These are phyloP conservation scores for Drosophila micromelanica DNA, from an alignment of 1,140 invertebrate genomes.

Conservation along the genomic window DNA sequence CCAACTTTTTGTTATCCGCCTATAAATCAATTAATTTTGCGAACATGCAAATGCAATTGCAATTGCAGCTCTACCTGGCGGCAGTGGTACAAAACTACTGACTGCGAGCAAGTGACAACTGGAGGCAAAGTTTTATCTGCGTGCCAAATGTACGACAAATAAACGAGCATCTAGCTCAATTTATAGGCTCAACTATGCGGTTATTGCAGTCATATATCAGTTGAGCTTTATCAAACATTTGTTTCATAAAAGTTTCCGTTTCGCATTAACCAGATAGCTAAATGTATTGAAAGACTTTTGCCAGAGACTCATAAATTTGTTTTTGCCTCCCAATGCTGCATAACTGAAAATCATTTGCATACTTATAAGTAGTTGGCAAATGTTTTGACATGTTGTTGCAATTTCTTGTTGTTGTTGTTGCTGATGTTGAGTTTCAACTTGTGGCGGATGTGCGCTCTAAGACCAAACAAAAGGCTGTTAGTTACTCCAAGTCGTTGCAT, in stretches of 20 bases:
- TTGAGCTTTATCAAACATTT: conserved; percentile 32
- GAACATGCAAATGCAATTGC: conserved; percentile 60
- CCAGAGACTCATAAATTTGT: conserved; percentile 50
- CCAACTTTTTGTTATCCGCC: conserved; percentile 56
- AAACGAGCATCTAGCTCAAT: conserved; percentile 37
- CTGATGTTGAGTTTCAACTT: conserved; percentile 9
- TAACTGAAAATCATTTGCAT: conserved; percentile 75
- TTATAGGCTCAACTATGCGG: conserved; percentile 44
- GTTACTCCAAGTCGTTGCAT: conserved; percentile 36
- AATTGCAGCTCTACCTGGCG: conserved; percentile 55
- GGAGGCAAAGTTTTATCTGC: conserved; percentile 44
- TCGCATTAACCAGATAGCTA: conserved; percentile 45
- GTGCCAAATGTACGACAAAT: conserved; percentile 30
- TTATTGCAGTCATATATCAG: conserved; percentile 37
- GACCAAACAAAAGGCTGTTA: conserved; percentile 35
- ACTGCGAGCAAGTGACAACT: conserved; percentile 42
- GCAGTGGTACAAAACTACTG: conserved; percentile 19
- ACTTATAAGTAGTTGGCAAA: conserved; percentile 65
- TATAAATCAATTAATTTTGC: conserved; percentile 78
- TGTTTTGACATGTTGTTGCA: conserved; percentile 62
- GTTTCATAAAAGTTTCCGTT: conserved; percentile 71
- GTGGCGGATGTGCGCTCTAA: conserved; percentile 66
- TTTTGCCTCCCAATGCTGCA: conserved; percentile 33
- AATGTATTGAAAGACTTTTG: conserved; percentile 50
- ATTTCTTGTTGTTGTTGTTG: conserved; percentile 14